These are phyloP conservation scores for Callorhinus ursinus DNA, from an alignment of 2,113 vertebrate genomes.

Conservation along the genomic window DNA sequence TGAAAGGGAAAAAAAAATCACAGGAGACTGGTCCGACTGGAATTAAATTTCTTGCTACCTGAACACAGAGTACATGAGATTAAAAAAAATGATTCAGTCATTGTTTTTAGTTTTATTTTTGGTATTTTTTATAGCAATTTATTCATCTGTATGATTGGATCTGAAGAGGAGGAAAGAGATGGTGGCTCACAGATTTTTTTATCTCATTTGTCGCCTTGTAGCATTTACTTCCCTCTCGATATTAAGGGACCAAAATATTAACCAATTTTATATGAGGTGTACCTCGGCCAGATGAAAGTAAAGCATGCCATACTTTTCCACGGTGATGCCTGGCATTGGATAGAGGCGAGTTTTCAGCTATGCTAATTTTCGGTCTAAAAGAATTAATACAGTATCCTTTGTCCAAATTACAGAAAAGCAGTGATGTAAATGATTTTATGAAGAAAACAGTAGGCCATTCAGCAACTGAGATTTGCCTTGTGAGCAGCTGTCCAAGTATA, in stretches of 20 bases:
- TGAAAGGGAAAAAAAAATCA: conserved; percentile 84
- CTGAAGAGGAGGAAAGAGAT: conserved; percentile 77
- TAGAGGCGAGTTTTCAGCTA: not conserved
- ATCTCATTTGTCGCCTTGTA: conserved; percentile 66
- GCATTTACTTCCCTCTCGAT: conserved; percentile 60
- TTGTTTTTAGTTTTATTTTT: conserved; percentile 82
- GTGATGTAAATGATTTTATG: not conserved
- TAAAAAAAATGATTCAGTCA: conserved; percentile 84
- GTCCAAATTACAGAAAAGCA: conserved; percentile 2
- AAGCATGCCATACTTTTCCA: conserved; percentile 37
- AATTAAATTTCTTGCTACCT: conserved; percentile 89
- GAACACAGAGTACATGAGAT: conserved; percentile 87
- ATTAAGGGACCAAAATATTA: conserved; percentile 70
- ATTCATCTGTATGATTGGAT: conserved; percentile 86
- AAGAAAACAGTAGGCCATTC: conserved; percentile 27
- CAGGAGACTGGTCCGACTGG: conserved; percentile 85
- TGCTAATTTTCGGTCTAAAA: conserved; percentile 28
- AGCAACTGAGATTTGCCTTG: conserved; percentile 21
- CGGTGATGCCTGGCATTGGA: not conserved
- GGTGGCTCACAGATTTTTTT: conserved; percentile 73
- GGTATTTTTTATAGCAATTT: conserved; percentile 79
- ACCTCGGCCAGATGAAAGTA: not conserved
- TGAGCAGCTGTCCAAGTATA: not conserved
- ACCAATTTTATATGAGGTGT: not conserved
- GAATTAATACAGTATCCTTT: not conserved